Evolutionary conservation across 2,888 invertebrate species (phyloP).

Genomic region (Aphrophora alni): DNA sequence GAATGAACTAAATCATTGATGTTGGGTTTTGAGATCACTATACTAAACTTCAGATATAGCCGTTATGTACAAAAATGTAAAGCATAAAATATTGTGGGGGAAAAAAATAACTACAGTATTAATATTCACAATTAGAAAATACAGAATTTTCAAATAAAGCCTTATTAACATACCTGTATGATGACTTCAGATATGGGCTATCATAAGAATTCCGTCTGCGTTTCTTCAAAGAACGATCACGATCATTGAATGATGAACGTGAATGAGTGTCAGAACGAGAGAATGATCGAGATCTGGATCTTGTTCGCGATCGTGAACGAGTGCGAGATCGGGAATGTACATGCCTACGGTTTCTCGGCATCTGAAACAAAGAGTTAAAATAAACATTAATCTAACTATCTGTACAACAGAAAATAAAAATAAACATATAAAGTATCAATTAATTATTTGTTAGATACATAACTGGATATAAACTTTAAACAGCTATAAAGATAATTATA

Average conservation of each 20-base stretch:
- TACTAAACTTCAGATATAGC: no score
- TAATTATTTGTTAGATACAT: no score
- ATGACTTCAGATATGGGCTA: slow-evolving; percentile 63
- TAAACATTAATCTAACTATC: slow-evolving; percentile 6
- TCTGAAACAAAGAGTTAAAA: slow-evolving; percentile 64
- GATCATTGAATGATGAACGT: slow-evolving; percentile 60
- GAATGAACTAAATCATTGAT: no score
- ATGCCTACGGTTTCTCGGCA: slow-evolving; percentile 79
- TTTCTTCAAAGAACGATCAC: slow-evolving; percentile 61
- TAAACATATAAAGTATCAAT: no score
- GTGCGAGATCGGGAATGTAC: slow-evolving; percentile 73
- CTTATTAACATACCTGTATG: slow-evolving; percentile 71
- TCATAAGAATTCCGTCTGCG: slow-evolving; percentile 72
- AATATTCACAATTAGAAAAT: no score
- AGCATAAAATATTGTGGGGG: no score
- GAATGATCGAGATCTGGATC: slow-evolving; percentile 60
- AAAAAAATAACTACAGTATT: no score
- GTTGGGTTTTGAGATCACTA: no score
- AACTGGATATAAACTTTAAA: no score
- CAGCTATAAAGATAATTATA: no score
- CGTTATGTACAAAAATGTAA: no score
- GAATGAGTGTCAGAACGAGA: slow-evolving; percentile 62
- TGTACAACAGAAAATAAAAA: background rate
- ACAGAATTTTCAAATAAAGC: no score
- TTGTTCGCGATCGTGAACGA: slow-evolving; percentile 64